phyloP scores from a whole-genome alignment of 2,888 invertebrate genomes.

The Dolomedes plantarius region DNA sequence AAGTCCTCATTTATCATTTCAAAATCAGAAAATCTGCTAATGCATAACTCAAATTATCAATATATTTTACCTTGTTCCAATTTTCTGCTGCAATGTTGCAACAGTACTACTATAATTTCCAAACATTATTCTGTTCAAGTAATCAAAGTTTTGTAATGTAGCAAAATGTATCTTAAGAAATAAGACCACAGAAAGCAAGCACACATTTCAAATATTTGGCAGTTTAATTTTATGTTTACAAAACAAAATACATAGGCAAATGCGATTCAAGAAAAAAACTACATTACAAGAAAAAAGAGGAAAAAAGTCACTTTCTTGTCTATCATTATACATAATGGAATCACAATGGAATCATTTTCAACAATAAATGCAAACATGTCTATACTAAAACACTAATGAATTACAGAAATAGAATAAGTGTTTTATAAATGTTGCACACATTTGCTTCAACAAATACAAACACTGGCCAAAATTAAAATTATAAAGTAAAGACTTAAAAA shows the following conservation, averaged over 20 bases:
- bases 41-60: no score
- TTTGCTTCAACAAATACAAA: neutral
- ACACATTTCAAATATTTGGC: conserved; percentile 19
- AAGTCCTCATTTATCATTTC: no score
- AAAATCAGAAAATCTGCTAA: no score
- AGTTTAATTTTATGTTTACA: conserved; percentile 20
- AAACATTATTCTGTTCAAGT: no score
- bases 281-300: neutral
- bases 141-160: no score
- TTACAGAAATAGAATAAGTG: neutral
- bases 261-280: neutral
- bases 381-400: neutral
- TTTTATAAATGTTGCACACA: neutral
- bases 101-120: no score
- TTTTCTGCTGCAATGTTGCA: no score
- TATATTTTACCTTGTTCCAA: no score
- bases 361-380: conserved; percentile 9
- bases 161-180: no score
- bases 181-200: no score
- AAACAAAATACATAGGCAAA: conserved; percentile 13
- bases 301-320: neutral
- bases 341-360: conserved; percentile 8
- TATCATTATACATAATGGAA: neutral
- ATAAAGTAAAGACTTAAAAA: neutral
- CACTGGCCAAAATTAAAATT: conserved; percentile 7